Conservation (phyloP, 2,888 invertebrate genomes). For the Hofmannophila pseudospretella region DNA sequence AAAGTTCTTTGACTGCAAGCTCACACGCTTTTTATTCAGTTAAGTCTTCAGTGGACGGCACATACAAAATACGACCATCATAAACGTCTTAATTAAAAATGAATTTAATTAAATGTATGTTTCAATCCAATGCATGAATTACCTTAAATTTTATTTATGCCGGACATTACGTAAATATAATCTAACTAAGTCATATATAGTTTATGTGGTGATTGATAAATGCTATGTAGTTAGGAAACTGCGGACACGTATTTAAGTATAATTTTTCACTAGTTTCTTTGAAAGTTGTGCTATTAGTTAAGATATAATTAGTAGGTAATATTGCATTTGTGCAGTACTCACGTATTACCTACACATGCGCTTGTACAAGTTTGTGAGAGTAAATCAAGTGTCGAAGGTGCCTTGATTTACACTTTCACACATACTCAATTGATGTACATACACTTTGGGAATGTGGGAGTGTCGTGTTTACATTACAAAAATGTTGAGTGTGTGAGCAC, state of each 20-base stretch:
- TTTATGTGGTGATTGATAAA: too few relatives aligned
- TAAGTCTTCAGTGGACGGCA: too few relatives aligned
- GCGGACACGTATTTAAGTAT: background rate
- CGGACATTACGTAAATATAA: too few relatives aligned
- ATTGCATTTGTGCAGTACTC: constrained; percentile 14
- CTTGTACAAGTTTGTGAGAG: constrained; percentile 20
- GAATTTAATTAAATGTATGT: too few relatives aligned
- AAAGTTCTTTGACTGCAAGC: too few relatives aligned
- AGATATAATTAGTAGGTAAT: constrained; percentile 12
- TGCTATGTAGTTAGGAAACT: too few relatives aligned
- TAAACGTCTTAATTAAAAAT: too few relatives aligned
- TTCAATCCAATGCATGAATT: too few relatives aligned
- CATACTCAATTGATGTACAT: constrained; percentile 25
- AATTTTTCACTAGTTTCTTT: background rate
- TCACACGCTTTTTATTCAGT: too few relatives aligned
- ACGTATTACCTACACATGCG: constrained; percentile 15
- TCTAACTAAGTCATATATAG: too few relatives aligned
- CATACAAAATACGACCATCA: too few relatives aligned
- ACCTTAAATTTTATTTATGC: too few relatives aligned
- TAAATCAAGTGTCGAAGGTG: constrained; percentile 32
- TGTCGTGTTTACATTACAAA: constrained; percentile 35
- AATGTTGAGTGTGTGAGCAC: constrained; percentile 37
- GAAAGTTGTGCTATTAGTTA: constrained; percentile 4
- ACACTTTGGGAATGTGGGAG: constrained; percentile 23
- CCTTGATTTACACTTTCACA: constrained; percentile 41